Evolutionary conservation across 1,140 invertebrate genomes (phyloP), one percentile per base, ranked within the genome.

Genomic region (Trichonephila clavata): DNA sequence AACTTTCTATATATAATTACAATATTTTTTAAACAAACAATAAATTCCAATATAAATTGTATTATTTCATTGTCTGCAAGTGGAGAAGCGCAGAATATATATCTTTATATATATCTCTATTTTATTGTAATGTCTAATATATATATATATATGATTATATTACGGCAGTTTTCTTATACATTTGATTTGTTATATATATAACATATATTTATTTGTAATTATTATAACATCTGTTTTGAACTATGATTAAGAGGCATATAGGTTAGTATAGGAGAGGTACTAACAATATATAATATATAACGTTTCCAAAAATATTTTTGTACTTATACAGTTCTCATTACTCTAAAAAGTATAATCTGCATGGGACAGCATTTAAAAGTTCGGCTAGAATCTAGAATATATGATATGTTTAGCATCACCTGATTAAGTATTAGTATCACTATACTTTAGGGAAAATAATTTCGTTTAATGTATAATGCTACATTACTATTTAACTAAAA

Each of bases 301-400:
- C 90, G 65, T 83, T 61, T 92, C 90, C 90, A 92, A 92, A 91
- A 92, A 92, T 92, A 92, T 71, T 63, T 91, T 92, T 92, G 90
- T 84, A 92, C 90, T 84, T 84, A 24, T n/a, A 65, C 80, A 43
- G 18, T 80, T 90, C 86, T 88, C 50, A 50, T 71, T 92, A n/a
- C 21, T 92, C 90, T 92, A 65, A 92, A 84, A 84, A 80, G 59
- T 84, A 84, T 71, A 50, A 68, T 50, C 63, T 65, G 86, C 8
- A 24, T n/a, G 57, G 61, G 90, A 43, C 8, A 90, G 65, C n/a
- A 77, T 71, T 90, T 61, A 63, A 83, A 91, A 84, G 61, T 83
- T 83, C 43, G 63, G 90, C 77, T 91, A 91, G 57, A 59, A 90
- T 24, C 71, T 87, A 61, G 24, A 83, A 84, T 92, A n/a, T n/a